phyloP scores from a whole-genome alignment of 2,797 vertebrate species.

The Babyrousa celebensis region DNA sequence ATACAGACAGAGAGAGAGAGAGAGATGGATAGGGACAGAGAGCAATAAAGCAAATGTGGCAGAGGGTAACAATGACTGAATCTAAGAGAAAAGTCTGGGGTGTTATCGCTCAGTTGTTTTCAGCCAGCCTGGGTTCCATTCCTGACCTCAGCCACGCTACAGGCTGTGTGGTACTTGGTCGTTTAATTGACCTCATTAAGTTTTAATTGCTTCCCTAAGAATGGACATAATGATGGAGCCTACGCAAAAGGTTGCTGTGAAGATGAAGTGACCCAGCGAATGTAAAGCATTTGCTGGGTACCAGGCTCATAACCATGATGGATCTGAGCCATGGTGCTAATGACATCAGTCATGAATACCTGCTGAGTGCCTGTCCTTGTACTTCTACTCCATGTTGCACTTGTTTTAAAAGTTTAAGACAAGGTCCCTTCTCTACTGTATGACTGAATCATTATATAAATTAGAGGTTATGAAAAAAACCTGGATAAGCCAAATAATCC shows the following conservation, averaged over 20 bases:
- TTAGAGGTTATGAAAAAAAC: conserved; percentile 55
- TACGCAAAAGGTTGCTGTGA: neutral
- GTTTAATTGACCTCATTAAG: conserved; percentile 2
- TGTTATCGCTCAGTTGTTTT: neutral
- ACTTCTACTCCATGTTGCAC: neutral
- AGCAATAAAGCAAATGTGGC: neutral
- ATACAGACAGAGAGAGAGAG: neutral
- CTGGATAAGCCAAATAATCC: neutral
- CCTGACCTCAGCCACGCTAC: neutral
- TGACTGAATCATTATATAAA: neutral
- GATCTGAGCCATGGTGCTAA: accelerated
- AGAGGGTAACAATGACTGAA: neutral
- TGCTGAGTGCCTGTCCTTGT: neutral
- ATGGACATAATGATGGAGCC: neutral
- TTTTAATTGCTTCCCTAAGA: conserved; percentile 51
- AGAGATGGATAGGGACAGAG: neutral
- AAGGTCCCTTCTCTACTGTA: neutral
- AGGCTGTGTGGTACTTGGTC: neutral
- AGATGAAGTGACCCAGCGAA: neutral
- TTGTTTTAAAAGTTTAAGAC: conserved; percentile 22
- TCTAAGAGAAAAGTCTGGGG: neutral
- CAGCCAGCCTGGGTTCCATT: neutral
- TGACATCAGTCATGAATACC: neutral
- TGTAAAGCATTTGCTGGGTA: neutral
- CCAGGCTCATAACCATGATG: neutral